Base-by-base conservation (phyloP, 2,113 vertebrate genomes). In the Heteronetta atricapilla region DNA sequence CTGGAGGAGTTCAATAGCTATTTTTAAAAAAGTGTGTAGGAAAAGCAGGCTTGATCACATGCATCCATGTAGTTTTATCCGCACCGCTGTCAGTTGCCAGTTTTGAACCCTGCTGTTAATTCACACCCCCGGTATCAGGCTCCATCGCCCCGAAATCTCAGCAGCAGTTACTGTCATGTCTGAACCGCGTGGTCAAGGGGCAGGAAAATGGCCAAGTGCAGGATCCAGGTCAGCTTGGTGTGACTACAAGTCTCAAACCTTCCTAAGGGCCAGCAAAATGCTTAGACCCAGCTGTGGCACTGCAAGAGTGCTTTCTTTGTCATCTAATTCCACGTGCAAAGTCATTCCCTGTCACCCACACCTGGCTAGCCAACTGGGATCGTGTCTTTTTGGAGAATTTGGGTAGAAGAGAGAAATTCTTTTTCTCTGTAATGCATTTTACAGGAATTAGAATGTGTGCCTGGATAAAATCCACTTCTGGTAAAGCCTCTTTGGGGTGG, bases 121-220 rank as follows among this genome's bases (percentile, higher is more conserved):
- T 70, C 64, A n/a, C 19, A 3, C 44, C 50, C 29, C 62, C 0
- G 0, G 36, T 31, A 0, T 13, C 13, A 20, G 29, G 66, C 40
- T 73, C 56, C 11, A 9, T 68, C 56, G 1, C 46, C 68, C 53
- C 53, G 82, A 34, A 59, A 12, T 17, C 59, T 4, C 58, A 55
- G 80, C 31, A 36, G 17, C 1, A 0, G 48, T 76, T 46, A 14
- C 79, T 40, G 20, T 8, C 15, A 2, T 6, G 44, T 60, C 67
- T n/a, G 20, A 48, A 42, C 52, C 44, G 13, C 19, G 10, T 0
- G 3, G 25, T 31, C n/a, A 11, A 0, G 3, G 48, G 34, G 5
- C 48, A 53, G 31, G 20, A 18, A 74, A 56, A 44, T 38, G 2
- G 48, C 63, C 52, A 29, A 26, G 38, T 63, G 38, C 69, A 33